Evolutionary conservation across 2,888 invertebrate species (phyloP).

Genomic region (Agapetus fuscipes): DNA sequence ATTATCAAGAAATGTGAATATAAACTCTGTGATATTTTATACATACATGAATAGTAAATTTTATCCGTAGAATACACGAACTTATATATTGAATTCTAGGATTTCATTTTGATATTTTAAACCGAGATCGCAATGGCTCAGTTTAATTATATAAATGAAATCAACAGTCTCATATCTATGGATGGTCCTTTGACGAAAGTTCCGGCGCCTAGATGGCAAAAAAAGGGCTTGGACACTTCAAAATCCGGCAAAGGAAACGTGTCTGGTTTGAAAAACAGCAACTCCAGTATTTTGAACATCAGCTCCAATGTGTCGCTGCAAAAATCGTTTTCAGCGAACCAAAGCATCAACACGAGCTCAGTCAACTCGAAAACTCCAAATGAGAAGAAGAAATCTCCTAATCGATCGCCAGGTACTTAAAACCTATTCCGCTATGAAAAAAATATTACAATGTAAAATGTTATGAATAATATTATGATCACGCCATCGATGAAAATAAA

Average conservation of each 20-base stretch:
- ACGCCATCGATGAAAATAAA: too few species aligned
- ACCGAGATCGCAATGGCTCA: conserved; percentile 66
- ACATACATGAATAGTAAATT: too few species aligned
- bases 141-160: conserved; percentile 70
- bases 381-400: conserved; percentile 53
- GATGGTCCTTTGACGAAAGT: conserved; percentile 73
- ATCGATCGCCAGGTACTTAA: conserved; percentile 53
- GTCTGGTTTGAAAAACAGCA: conserved; percentile 37
- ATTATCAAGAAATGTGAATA: too few species aligned
- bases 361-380: conserved; percentile 49
- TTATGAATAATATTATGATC: conserved; percentile 7
- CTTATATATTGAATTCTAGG: too few species aligned
- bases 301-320: conserved; percentile 59
- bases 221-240: conserved; percentile 53
- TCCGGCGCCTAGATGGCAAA: conserved; percentile 71
- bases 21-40: too few species aligned
- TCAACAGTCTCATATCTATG: conserved; percentile 66
- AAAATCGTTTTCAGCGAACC: conserved; percentile 50
- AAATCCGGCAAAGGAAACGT: conserved; percentile 33
- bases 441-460: too few species aligned
- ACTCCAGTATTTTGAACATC: conserved; percentile 39
- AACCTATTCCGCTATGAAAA: too few species aligned
- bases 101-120: too few species aligned
- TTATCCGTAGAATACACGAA: too few species aligned
- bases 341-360: conserved; percentile 44